Evolutionary conservation across 2,888 invertebrate species (phyloP).

Genomic region (Rhagophthalmus giganteus): DNA sequence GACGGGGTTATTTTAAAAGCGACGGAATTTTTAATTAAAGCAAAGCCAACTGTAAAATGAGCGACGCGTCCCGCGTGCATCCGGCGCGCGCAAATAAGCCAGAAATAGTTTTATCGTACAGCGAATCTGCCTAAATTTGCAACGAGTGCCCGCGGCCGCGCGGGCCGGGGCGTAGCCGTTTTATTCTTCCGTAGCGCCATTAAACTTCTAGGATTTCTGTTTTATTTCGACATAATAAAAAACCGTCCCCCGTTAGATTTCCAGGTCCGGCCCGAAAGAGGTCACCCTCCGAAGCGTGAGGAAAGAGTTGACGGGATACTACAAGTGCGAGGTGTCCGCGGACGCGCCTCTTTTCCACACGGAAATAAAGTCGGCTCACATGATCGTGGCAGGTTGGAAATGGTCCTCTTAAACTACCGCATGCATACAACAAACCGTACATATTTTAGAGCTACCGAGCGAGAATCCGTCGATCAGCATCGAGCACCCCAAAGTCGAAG

Average conservation of each 20-base stretch:
- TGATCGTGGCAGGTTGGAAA: conserved; percentile 52
- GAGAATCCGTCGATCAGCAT: conserved; percentile 51
- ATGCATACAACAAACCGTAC: conserved; percentile 14
- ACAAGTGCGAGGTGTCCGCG: conserved; percentile 56
- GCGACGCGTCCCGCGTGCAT: too few relatives aligned
- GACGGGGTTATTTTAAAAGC: too few relatives aligned
- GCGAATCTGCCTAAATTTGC: too few relatives aligned
- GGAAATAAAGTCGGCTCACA: conserved; percentile 50
- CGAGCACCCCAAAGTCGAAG: conserved; percentile 54
- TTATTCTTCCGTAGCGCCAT: too few relatives aligned
- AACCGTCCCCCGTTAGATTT: conserved; percentile 46
- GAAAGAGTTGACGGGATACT: conserved; percentile 52
- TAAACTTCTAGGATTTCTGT: too few relatives aligned
- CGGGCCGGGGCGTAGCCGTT: too few relatives aligned
- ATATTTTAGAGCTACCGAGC: conserved; percentile 51
- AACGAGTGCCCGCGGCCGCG: too few relatives aligned
- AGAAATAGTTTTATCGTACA: too few relatives aligned
- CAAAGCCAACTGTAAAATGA: too few relatives aligned
- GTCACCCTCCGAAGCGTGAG: conserved; percentile 53
- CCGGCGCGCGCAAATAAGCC: too few relatives aligned
- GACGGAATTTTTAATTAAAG: too few relatives aligned
- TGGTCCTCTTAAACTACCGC: not conserved
- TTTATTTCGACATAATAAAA: not conserved
- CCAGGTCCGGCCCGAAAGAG: conserved; percentile 51
- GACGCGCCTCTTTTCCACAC: conserved; percentile 56